Conservation (phyloP, 1,140 invertebrate genomes). For the Bombus terrestris region DNA sequence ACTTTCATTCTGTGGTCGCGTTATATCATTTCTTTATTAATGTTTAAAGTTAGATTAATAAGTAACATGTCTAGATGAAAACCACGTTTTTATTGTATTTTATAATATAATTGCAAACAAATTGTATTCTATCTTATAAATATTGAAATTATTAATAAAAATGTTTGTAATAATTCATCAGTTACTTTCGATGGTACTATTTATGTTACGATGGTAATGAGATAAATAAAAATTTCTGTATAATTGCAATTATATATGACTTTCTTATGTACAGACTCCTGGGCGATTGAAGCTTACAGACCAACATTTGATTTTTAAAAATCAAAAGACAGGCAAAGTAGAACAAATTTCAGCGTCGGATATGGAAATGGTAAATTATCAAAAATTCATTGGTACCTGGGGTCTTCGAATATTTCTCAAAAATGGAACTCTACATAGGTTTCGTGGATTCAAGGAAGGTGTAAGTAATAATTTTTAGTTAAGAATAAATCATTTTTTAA, state of each 20-base stretch:
- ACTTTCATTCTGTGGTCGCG: background rate
- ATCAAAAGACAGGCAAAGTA: conserved; percentile 97
- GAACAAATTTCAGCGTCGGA: conserved; percentile 93
- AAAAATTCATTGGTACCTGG: conserved; percentile 94
- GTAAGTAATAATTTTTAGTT: conserved; percentile 83
- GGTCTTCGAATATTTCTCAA: conserved; percentile 95
- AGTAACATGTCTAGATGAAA: too few species aligned
- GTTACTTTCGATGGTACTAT: background rate
- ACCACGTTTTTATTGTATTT: background rate
- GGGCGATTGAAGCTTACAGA: conserved; percentile 96
- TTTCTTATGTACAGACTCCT: conserved; percentile 84
- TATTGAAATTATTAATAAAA: background rate
- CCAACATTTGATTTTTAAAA: conserved; percentile 96
- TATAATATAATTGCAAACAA: background rate
- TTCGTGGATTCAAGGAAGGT: conserved; percentile 96
- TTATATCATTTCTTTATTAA: background rate
- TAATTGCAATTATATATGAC: background rate
- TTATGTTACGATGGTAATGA: background rate
- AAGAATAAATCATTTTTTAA: background rate
- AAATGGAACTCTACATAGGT: conserved; percentile 95
- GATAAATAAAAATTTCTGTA: background rate
- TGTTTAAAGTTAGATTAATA: background rate
- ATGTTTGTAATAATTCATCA: background rate
- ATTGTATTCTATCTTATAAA: background rate
- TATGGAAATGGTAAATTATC: conserved; percentile 95